Conservation (phyloP, 1,140 invertebrate species). For the Hylyphantes graminicola region DNA sequence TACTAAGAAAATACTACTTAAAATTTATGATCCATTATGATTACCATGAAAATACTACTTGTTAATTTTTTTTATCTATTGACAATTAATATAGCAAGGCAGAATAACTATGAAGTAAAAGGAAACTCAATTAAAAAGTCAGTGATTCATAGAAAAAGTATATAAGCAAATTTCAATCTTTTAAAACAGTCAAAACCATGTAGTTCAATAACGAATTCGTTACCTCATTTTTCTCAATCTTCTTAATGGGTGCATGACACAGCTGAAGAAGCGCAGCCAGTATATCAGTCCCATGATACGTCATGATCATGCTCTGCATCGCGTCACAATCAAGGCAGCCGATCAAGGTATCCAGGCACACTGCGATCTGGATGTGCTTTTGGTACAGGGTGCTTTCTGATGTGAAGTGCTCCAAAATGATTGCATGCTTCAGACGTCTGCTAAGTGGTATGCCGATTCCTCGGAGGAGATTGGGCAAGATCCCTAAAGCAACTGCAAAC, state of each 20-base stretch:
- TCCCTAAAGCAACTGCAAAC: constrained; percentile 74
- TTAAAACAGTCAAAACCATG: neutral
- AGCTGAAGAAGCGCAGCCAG: constrained; percentile 79
- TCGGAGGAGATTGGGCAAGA: constrained; percentile 75
- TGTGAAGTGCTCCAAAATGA: constrained; percentile 47
- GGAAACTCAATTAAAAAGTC: neutral
- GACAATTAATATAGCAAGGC: no score
- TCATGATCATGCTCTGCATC: constrained; percentile 67
- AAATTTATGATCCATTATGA: no score
- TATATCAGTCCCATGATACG: constrained; percentile 70
- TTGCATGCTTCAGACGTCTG: constrained; percentile 63
- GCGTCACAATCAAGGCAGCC: constrained; percentile 67
- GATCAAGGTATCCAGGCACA: constrained; percentile 66
- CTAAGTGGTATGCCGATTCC: constrained; percentile 74
- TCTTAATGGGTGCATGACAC: constrained; percentile 70
- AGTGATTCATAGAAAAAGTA: neutral
- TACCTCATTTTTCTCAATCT: constrained; percentile 42
- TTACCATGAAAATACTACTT: no score
- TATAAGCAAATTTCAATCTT: neutral
- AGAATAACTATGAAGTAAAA: no score
- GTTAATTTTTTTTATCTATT: no score
- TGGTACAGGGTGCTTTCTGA: constrained; percentile 64
- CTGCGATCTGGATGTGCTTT: constrained; percentile 68
- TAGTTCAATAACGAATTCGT: neutral
- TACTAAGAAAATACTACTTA: no score